phyloP scores from a whole-genome alignment of 1,140 invertebrate genomes.

The Drosophila trapezifrons region DNA sequence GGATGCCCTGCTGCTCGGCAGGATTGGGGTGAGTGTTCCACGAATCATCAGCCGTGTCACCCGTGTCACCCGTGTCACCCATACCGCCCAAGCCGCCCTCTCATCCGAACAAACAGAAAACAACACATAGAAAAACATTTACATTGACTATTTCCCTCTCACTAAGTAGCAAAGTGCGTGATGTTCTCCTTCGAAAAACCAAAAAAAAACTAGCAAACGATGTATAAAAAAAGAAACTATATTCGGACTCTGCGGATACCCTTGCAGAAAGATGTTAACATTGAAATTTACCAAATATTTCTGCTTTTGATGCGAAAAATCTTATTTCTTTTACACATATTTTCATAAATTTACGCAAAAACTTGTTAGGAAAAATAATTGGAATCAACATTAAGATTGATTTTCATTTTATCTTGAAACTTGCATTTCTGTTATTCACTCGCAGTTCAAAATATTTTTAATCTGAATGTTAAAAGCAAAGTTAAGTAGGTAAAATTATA shows the following conservation, averaged over 20 bases:
- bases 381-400: too few species aligned
- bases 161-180: conserved; percentile 78
- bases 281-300: background rate
- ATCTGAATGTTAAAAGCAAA: too few species aligned
- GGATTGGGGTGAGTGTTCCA: conserved; percentile 88
- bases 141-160: conserved; percentile 41
- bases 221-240: background rate
- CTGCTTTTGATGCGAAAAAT: background rate
- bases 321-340: too few species aligned
- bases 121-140: conserved; percentile 53
- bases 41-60: background rate
- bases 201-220: conserved; percentile 9
- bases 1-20: conserved; percentile 89
- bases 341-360: too few species aligned
- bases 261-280: conserved; percentile 12
- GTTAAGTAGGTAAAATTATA: too few species aligned
- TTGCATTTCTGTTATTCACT: too few species aligned
- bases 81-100: conserved; percentile 1
- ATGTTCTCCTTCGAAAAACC: conserved; percentile 42
- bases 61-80: conserved; percentile 2
- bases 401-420: too few species aligned
- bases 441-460: too few species aligned
- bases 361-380: too few species aligned
- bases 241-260: conserved; percentile 9
- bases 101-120: conserved; percentile 34